Conservation (phyloP, 1,140 invertebrate genomes). For the Anoplolepis gracilipes region DNA sequence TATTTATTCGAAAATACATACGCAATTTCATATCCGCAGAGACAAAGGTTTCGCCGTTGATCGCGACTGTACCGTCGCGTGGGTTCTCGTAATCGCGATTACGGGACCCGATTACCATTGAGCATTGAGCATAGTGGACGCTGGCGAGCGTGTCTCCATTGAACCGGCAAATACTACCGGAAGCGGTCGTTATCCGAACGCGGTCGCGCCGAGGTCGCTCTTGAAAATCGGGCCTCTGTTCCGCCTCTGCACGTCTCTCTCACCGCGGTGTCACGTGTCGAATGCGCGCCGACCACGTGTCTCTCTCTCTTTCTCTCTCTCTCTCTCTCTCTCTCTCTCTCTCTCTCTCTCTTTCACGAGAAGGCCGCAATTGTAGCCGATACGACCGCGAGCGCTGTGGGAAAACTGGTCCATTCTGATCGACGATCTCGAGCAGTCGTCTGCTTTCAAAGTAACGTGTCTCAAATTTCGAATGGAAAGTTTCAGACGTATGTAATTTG, state of each 20-base stretch:
- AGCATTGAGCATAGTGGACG: conserved; percentile 35
- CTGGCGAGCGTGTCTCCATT: conserved; percentile 55
- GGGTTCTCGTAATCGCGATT: conserved; percentile 56
- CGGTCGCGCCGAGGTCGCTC: conserved; percentile 66
- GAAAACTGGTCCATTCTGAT: conserved; percentile 31
- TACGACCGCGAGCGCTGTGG: background rate
- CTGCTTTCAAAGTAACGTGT: background rate
- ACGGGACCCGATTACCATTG: conserved; percentile 45
- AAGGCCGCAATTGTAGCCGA: conserved; percentile 19
- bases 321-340: conserved; percentile 37
- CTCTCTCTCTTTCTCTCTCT: conserved; percentile 29
- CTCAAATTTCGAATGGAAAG: background rate
- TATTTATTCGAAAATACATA: background rate
- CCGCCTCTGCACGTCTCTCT: conserved; percentile 22
- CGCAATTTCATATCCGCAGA: background rate
- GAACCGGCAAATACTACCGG: conserved; percentile 55
- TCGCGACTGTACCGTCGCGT: background rate
- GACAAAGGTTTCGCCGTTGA: conserved; percentile 15
- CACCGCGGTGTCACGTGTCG: conserved; percentile 35
- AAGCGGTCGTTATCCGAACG: conserved; percentile 69
- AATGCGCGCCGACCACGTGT: conserved; percentile 53
- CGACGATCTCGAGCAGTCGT: background rate
- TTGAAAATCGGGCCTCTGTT: conserved; percentile 70
- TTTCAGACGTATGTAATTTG: background rate
- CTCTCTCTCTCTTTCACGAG: background rate